Conservation (phyloP, 2,797 vertebrate species). For the Eulemur mongoz region DNA sequence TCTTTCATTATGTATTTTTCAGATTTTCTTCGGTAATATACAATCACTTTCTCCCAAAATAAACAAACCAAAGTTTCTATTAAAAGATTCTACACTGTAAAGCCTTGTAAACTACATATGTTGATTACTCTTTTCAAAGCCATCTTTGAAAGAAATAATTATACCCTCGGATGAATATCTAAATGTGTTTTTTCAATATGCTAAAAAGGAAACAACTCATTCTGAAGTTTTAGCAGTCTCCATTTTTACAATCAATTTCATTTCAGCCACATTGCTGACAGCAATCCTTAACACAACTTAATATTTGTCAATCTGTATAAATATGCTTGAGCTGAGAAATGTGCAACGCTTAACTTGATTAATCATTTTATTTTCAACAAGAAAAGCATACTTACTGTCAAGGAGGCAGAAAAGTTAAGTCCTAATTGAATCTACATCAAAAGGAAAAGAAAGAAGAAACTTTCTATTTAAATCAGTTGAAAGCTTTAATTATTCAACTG, state of each 20-base stretch:
- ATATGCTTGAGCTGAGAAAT: constrained; percentile 15
- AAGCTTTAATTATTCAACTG: constrained; percentile 52
- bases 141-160: constrained; percentile 48
- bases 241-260: constrained; percentile 42
- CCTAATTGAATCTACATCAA: constrained; percentile 53
- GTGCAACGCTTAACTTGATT: constrained; percentile 12
- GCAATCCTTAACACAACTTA: constrained; percentile 40
- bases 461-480: constrained; percentile 64
- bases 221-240: background rate
- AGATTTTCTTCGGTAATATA: constrained; percentile 1
- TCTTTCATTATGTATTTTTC: background rate
- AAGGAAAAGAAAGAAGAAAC: background rate
- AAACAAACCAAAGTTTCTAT: constrained; percentile 30
- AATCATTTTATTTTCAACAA: constrained; percentile 38
- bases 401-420: constrained; percentile 38
- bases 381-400: constrained; percentile 52
- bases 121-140: constrained; percentile 51
- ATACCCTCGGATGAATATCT: background rate
- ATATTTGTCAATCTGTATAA: constrained; percentile 54
- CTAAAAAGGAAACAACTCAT: constrained; percentile 34
- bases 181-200: constrained; percentile 4
- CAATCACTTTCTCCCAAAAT: constrained; percentile 40
- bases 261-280: background rate
- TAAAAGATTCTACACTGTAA: constrained; percentile 4
- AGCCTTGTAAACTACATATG: background rate